Percentiles rank a stretch among this genome's conserved stretches.
Conservation (phyloP, 2,888 invertebrate genomes). For the Tetragonisca angustula region DNA sequence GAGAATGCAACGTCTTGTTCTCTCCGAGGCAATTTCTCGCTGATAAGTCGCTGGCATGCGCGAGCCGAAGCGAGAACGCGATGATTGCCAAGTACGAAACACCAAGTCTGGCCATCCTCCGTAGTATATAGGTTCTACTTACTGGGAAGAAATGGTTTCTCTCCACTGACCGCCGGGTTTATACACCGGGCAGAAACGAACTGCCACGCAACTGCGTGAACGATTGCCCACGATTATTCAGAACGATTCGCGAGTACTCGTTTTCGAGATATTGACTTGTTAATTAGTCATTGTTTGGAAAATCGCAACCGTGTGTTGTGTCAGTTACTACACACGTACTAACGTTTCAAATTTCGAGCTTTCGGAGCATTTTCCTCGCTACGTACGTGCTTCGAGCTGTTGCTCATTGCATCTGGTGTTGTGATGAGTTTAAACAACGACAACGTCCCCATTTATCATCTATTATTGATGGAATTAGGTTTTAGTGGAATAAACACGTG, state of each 20-base stretch:
- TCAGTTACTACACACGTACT: neutral
- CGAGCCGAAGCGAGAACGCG: conserved; percentile 27
- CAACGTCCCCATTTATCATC: too few species aligned
- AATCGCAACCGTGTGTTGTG: neutral
- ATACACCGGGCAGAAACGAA: conserved; percentile 29
- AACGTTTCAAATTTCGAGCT: too few species aligned
- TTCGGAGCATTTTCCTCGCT: too few species aligned
- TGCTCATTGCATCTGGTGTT: too few species aligned
- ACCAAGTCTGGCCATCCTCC: neutral
- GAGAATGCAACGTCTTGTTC: conserved; percentile 76
- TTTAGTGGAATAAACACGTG: too few species aligned
- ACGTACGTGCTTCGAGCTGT: too few species aligned
- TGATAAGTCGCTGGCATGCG: conserved; percentile 66
- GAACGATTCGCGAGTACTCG: conserved; percentile 27
- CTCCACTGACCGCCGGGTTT: neutral
- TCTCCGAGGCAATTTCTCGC: conserved; percentile 71
- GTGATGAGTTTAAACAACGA: too few species aligned
- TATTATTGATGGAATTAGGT: too few species aligned
- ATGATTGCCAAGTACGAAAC: conserved; percentile 16
- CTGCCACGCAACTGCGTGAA: conserved; percentile 35
- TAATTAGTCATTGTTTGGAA: neutral
- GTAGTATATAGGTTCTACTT: too few species aligned
- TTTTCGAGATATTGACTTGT: conserved; percentile 22
- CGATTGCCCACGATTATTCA: conserved; percentile 55
- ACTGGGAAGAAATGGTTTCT: conserved; percentile 22